Evolutionary conservation across 1,140 invertebrate species (phyloP), one percentile per base, ranked within the genome.

Genomic region (Zaprionus ghesquierei): DNA sequence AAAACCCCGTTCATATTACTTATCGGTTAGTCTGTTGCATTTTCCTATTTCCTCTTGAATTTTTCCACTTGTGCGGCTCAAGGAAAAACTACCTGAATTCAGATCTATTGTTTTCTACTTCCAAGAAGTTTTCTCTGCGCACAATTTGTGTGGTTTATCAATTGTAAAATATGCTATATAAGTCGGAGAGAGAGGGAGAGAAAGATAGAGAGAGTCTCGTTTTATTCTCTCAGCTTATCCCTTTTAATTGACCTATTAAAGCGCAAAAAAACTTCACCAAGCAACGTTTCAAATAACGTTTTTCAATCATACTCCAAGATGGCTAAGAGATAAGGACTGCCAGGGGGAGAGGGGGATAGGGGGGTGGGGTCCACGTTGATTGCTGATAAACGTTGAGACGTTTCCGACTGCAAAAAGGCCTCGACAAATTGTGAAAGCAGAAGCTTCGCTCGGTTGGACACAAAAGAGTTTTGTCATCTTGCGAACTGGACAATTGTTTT

Each of bases 381-480:
- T 77, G 78, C 73, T 81, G 79, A 74, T 81, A 80, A 76, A 46
- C 59, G 62, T 59, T 50, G 51, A 33, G 38, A 41, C 35, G 49
- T 55, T 62, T 56, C 53, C n/a, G 44, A 20, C 44, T 69, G 23
- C 13, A 51, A 41, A 50, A 61, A 62, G 65, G 35, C 53, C 75
- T 59, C 35, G 74, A 81, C 69, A 69, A 77, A 70, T 74, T 77
- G 74, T 70, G 18, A n/a, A n/a, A n/a, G n/a, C n/a, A 20, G 53
- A 31, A 22, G 54, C n/a, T 25, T 25, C 49, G 56, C 55, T 66
- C 29, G 31, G 54, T 49, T 56, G 49, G 10, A 31, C 55, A 68
- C 68, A 80, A 59, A 54, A 49, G 58, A 54, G 79, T 78, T 79
- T 76, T 71, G 80, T 82, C 80, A 82, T 82, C 66, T 54, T 56